These are phyloP conservation scores for Phymastichus coffea DNA, from an alignment of 1,140 invertebrate species.

Conservation along the genomic window DNA sequence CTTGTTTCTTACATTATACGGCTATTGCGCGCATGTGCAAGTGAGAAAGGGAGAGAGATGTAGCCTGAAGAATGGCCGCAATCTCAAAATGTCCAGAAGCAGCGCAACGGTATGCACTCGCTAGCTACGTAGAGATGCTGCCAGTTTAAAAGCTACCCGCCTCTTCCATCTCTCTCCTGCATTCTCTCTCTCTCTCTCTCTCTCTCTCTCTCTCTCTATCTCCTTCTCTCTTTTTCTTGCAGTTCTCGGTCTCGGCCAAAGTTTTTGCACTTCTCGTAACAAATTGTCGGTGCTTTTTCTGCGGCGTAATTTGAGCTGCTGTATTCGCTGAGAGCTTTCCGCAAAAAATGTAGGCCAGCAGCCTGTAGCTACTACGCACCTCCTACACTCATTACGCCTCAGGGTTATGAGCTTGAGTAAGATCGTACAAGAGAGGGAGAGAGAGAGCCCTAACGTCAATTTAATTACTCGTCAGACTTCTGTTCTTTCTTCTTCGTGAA, in stretches of 20 bases:
- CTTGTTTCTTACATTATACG: no score
- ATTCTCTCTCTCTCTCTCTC: slow-evolving; percentile 14
- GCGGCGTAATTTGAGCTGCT: background rate
- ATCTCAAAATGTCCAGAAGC: slow-evolving; percentile 34
- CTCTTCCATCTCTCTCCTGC: background rate
- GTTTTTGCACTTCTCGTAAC: slow-evolving; percentile 18
- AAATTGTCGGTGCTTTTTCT: slow-evolving; percentile 17
- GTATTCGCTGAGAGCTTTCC: no score
- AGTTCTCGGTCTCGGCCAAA: background rate
- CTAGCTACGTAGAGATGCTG: background rate
- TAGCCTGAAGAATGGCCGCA: slow-evolving; percentile 38
- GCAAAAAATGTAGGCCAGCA: no score
- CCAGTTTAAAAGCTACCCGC: background rate
- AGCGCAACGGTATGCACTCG: background rate
- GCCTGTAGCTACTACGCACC: background rate
- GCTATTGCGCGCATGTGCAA: no score
- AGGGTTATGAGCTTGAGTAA: background rate
- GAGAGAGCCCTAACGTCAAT: background rate
- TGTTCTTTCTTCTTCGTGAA: no score
- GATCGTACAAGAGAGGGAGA: no score
- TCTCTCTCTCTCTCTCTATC: slow-evolving; percentile 10
- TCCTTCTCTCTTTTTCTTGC: slow-evolving; percentile 10
- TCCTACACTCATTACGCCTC: background rate
- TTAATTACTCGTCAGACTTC: no score
- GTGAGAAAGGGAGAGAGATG: background rate